Evolutionary conservation across 2,888 invertebrate species (phyloP), one percentile per base, ranked within the genome.

Genomic region (Bimastos eiseni): DNA sequence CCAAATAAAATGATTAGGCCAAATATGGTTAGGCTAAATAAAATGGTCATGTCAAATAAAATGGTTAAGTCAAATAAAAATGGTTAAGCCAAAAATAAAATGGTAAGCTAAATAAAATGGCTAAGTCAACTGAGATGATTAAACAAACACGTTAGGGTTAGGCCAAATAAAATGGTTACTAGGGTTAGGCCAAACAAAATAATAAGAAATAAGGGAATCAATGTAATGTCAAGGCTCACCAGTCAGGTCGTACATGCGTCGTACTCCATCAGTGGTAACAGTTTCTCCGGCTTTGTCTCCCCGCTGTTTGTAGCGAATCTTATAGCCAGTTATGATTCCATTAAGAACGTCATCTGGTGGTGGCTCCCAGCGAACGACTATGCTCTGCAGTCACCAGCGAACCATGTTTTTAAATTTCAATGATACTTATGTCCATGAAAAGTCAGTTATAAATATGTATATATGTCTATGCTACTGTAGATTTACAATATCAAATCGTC

Each of bases 241-340:
- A 88, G 96, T 96, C 24, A 99, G 95, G 91, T 97, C 97, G 91
- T 97, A 97, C 89, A 97, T 96, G 34, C 97, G 96, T 91, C 97
- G 96, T 95, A 97, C 97, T 1, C 98, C 98, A 55, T 98, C 97
- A 0, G 98, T 98, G 4, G 97, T 97, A 84, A 97, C 96, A 6
- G 91, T 89, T 41, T 41, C n/a, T 93, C 94, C 55, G 93, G 93
- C 55, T 93, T 94, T 34, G 93, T 92, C 90, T 92, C 92, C 49
- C 92, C 92, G 89, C 84, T 91, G 34, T 93, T 97, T 97, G 96
- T 97, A 98, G 84, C 98, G 97, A 92, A 99, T 97, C 96, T 98
- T 98, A 96, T 99, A 99, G n/a, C 99, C 99, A 0, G 98, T 98
- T 90, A 99, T 97, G 90, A 97, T 96, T 0, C 99, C 99, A 95